Conservation (phyloP, 2,797 vertebrate genomes). For the Anomalospiza imberbis region DNA sequence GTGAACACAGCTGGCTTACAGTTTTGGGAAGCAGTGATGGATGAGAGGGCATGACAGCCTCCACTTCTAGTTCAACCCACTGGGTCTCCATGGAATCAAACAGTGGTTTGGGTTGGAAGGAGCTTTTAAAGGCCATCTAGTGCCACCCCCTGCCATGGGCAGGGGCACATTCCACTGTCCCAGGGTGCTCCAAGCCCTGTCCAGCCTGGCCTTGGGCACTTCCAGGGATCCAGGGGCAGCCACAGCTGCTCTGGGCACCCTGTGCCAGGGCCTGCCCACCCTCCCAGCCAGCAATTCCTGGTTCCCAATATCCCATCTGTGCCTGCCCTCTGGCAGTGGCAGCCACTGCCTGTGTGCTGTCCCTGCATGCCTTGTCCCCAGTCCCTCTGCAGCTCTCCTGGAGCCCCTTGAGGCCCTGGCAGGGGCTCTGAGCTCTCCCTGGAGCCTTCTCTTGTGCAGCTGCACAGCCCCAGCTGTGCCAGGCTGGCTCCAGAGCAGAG, state of each 20-base stretch:
- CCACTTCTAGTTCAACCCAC: neutral
- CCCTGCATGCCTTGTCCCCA: neutral
- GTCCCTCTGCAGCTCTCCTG: neutral
- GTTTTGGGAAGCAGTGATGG: neutral
- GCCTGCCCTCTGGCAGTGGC: neutral
- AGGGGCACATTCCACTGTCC: accelerated
- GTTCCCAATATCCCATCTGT: accelerated
- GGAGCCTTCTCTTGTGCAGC: neutral
- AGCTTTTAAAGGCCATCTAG: accelerated
- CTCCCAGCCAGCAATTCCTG: neutral
- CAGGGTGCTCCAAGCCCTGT: accelerated
- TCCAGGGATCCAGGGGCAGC: neutral
- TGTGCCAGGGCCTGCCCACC: neutral
- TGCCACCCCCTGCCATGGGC: accelerated
- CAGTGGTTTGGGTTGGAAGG: neutral
- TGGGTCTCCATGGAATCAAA: accelerated
- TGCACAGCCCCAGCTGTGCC: neutral
- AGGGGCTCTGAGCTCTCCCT: accelerated
- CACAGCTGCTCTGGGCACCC: neutral
- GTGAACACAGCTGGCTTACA: neutral
- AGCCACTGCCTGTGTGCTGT: neutral
- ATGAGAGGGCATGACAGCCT: accelerated
- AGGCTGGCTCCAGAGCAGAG: neutral
- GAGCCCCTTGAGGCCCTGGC: neutral
- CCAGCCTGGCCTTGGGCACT: accelerated